These are phyloP conservation scores for Anguilla obscura DNA, from an alignment of 2,797 vertebrate species.

Conservation along the genomic window DNA sequence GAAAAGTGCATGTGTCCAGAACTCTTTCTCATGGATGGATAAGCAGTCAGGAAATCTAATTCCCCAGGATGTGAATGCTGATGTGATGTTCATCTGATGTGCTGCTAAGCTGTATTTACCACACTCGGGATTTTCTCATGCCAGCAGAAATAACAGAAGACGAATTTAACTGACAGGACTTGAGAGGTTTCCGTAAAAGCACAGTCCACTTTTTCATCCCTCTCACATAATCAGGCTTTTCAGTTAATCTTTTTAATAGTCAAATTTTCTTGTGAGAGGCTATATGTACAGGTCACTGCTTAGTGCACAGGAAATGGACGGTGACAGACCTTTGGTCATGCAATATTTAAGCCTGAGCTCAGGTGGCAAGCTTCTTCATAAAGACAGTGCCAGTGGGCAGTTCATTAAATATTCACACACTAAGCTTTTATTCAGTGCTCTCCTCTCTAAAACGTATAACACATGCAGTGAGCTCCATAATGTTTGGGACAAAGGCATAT, in stretches of 20 bases:
- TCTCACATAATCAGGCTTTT: constrained; percentile 14
- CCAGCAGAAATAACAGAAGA: background rate
- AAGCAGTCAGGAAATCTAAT: constrained; percentile 31
- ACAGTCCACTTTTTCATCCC: background rate
- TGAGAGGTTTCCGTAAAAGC: background rate
- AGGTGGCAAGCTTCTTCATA: constrained; percentile 40
- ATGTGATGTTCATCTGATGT: constrained; percentile 25
- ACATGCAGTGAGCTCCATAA: too few relatives aligned
- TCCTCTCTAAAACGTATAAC: background rate
- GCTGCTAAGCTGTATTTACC: constrained; percentile 38
- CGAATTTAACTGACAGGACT: background rate
- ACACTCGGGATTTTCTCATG: constrained; percentile 17
- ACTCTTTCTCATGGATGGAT: background rate
- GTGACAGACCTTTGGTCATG: constrained; percentile 37
- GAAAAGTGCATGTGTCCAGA: constrained; percentile 15
- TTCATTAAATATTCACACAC: constrained; percentile 40
- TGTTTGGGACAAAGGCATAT: too few relatives aligned
- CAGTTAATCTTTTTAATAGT: background rate
- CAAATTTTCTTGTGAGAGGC: background rate
- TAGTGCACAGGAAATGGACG: constrained; percentile 36
- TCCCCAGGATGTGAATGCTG: constrained; percentile 1
- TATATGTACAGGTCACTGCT: constrained; percentile 4
- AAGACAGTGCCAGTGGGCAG: constrained; percentile 23
- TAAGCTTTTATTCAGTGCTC: background rate
- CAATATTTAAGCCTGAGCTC: constrained; percentile 48